Percentiles rank a stretch among this genome's conserved stretches.
Evolutionary conservation across 1,140 invertebrate genomes (phyloP).

Genomic region (Andrena cerasifolii): DNA sequence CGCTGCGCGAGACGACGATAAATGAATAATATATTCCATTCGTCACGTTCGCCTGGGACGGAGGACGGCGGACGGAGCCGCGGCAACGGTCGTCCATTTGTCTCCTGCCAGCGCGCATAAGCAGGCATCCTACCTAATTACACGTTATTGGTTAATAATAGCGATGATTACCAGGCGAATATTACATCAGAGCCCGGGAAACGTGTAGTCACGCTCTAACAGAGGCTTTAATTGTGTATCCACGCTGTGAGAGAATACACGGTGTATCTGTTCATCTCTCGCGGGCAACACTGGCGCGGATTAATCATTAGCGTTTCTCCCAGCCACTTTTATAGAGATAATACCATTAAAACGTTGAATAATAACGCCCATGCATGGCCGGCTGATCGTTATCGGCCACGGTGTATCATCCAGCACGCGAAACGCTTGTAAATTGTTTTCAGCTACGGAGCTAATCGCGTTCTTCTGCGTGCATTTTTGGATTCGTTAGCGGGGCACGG

Average conservation of each 20-base stretch:
- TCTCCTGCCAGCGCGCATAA: conserved; percentile 51
- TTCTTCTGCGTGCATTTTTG: background rate
- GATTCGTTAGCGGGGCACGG: conserved; percentile 21
- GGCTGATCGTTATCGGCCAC: conserved; percentile 46
- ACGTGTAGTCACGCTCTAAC: conserved; percentile 51
- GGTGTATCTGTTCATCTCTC: conserved; percentile 61
- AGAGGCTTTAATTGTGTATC: conserved; percentile 64
- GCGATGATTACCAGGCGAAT: conserved; percentile 61
- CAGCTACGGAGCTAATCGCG: background rate
- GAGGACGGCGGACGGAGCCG: conserved; percentile 22
- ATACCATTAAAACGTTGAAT: conserved; percentile 56
- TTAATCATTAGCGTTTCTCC: conserved; percentile 61
- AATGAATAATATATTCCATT: conserved; percentile 28
- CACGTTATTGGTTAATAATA: conserved; percentile 68
- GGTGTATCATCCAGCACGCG: conserved; percentile 48
- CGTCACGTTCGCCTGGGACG: conserved; percentile 28
- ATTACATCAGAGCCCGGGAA: conserved; percentile 45
- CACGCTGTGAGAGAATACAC: conserved; percentile 55
- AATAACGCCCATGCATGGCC: conserved; percentile 37
- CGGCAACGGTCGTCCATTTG: conserved; percentile 56
- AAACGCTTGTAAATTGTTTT: conserved; percentile 44
- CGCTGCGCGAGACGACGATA: conserved; percentile 24
- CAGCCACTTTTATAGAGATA: conserved; percentile 56
- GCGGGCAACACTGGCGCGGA: conserved; percentile 37
- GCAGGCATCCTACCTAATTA: conserved; percentile 60